Evolutionary conservation across 2,797 vertebrate genomes (phyloP), one percentile per base, ranked within the genome.

Genomic region (Enteromius paludinosus): DNA sequence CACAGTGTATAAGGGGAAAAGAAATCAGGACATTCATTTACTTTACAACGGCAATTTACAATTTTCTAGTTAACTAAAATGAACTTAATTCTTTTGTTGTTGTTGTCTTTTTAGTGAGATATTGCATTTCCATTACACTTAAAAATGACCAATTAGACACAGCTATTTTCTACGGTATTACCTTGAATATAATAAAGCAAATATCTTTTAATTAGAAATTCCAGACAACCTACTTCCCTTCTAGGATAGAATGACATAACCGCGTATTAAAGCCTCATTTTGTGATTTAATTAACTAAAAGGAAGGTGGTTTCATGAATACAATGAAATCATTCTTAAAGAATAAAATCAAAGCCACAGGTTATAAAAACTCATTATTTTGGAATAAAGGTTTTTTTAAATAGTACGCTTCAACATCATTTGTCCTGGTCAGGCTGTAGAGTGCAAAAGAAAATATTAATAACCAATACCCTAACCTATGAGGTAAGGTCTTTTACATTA

Each of bases 321-420:
- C 14, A 62, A 81, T 35, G 2, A 15, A 59, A 17, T 33, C 4
- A 33, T 71, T 71, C 28, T 72, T 41, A 72, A 72, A 81, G 8
- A 64, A 35, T 25, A 33, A 33, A 23, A 45, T 47, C 54, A 80
- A 71, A 71, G 41, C 25, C 11, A 33, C 8, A 11, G 28, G 25
- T 61, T 80, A 70, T 43, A 59, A 79, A 70, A 80, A n/a, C 52
- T 71, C 38, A 71, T 62, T 80, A 80, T 64, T 73, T 49, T 38
- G 28, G n/a, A 47, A 25, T 47, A 72, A 64, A 38, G 41, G n/a
- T 23, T 3, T 74, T 74, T 59, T 72, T 15, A 28, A 72, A 45
- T 72, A 62, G 49, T 59, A 71, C 2, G 7, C 18, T n/a, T 1
- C 11, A 61, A n/a, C 52, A 59, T 43, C 4, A 61, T 47, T 49